Conservation (phyloP, 2,888 invertebrate species). For the Tribolium freemani region DNA sequence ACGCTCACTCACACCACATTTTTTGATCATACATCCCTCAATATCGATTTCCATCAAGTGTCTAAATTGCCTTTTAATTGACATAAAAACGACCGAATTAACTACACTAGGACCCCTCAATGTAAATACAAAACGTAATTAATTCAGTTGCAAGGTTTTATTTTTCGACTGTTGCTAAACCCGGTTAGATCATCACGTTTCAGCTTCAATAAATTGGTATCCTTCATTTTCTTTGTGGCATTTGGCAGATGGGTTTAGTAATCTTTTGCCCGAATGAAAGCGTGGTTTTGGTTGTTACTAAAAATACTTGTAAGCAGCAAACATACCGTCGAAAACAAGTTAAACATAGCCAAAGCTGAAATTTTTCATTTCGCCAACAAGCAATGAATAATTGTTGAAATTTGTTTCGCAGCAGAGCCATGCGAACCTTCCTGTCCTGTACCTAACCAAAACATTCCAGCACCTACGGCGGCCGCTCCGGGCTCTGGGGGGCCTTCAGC, state of each 20-base stretch:
- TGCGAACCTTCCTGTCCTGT: slow-evolving; percentile 84
- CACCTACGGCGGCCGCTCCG: slow-evolving; percentile 63
- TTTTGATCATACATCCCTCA: background rate
- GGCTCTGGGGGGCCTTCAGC: slow-evolving; percentile 60
- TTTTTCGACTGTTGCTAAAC: background rate
- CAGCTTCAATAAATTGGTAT: background rate
- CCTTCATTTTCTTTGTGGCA: background rate
- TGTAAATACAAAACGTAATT: background rate
- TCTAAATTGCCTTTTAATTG: slow-evolving; percentile 4
- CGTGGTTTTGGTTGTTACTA: slow-evolving; percentile 12
- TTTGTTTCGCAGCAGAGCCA: slow-evolving; percentile 76
- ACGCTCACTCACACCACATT: background rate
- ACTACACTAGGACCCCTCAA: background rate
- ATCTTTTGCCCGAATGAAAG: background rate
- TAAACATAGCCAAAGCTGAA: slow-evolving; percentile 16
- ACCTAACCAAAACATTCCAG: slow-evolving; percentile 72
- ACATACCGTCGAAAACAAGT: slow-evolving; percentile 17
- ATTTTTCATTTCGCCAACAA: slow-evolving; percentile 8
- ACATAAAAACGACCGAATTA: background rate
- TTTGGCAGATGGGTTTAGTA: background rate
- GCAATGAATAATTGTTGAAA: background rate
- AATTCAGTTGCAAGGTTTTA: slow-evolving; percentile 1
- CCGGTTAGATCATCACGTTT: background rate
- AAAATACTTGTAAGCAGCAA: slow-evolving; percentile 14
- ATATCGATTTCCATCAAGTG: slow-evolving; percentile 5